These are phyloP conservation scores for Heteromyza rotundicornis DNA, from an alignment of 2,888 invertebrate genomes.

Conservation along the genomic window DNA sequence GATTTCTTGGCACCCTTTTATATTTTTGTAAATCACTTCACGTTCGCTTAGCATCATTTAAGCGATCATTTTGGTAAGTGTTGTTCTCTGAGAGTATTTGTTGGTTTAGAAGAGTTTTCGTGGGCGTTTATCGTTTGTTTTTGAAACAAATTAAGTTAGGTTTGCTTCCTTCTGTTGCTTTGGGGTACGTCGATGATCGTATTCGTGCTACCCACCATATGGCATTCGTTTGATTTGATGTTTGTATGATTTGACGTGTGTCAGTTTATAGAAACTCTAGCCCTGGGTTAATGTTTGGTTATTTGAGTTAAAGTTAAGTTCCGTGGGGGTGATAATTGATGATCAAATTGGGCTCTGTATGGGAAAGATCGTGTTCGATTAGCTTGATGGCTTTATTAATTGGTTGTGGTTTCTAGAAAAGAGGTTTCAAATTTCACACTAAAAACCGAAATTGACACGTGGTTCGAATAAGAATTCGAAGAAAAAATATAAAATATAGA, in stretches of 20 bases:
- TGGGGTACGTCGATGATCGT: not conserved
- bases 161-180: not conserved
- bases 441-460: too few species aligned
- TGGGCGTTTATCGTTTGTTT: not conserved
- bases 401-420: not conserved
- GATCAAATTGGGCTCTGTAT: not conserved
- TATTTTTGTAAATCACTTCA: not conserved
- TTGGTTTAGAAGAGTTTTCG: not conserved
- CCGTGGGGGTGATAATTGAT: too few species aligned
- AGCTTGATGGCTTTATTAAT: not conserved
- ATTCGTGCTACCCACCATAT: slow-evolving; percentile 39
- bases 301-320: too few species aligned
- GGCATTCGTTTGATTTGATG: slow-evolving; percentile 39
- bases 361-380: not conserved
- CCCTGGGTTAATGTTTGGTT: not conserved
- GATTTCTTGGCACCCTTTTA: not conserved
- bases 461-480: too few species aligned
- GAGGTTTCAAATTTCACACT: not conserved
- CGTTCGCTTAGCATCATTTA: not conserved
- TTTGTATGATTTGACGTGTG: slow-evolving; percentile 47
- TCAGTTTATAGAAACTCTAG: slow-evolving; percentile 33
- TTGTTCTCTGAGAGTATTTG: too few species aligned
- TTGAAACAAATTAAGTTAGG: not conserved
- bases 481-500: too few species aligned
- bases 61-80: not conserved